Conservation (phyloP, 2,888 invertebrate genomes). For the Microdon myrmicae region DNA sequence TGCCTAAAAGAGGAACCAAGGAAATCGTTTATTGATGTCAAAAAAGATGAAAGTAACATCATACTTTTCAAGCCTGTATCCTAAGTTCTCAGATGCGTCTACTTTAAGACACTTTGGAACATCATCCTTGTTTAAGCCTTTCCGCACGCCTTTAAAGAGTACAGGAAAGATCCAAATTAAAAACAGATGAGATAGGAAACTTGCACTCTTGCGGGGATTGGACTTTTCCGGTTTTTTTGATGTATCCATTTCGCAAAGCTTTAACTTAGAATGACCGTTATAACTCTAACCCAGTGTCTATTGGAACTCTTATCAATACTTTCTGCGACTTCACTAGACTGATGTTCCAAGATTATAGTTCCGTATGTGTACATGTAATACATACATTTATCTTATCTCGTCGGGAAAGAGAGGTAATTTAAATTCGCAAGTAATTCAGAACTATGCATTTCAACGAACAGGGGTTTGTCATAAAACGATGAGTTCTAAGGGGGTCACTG, state of each 20-base stretch:
- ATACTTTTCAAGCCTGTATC: slow-evolving; percentile 65
- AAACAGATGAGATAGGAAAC: slow-evolving; percentile 63
- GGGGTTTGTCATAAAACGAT: too few species aligned
- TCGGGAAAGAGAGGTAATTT: too few species aligned
- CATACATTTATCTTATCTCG: too few species aligned
- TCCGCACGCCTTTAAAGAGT: slow-evolving; percentile 60
- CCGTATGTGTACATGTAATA: too few species aligned
- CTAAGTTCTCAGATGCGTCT: slow-evolving; percentile 68
- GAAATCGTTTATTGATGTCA: not conserved
- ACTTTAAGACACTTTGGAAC: slow-evolving; percentile 74
- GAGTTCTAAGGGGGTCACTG: too few species aligned
- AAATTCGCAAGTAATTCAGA: too few species aligned
- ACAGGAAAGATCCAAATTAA: slow-evolving; percentile 65
- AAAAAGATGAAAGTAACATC: slow-evolving; percentile 6
- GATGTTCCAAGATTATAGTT: too few species aligned
- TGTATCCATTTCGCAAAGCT: slow-evolving; percentile 61
- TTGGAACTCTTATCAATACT: too few species aligned
- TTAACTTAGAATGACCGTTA: too few species aligned
- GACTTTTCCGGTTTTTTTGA: slow-evolving; percentile 62
- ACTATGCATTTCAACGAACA: too few species aligned
- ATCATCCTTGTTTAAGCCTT: slow-evolving; percentile 72
- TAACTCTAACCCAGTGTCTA: too few species aligned
- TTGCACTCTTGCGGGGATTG: slow-evolving; percentile 63
- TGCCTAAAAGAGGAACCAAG: slow-evolving; percentile 67
- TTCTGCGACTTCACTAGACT: too few species aligned